A percentile compares a stretch with the other conserved stretches of the same genome.
phyloP scores from a whole-genome alignment of 2,888 invertebrate genomes.

The Limnephilus rhombicus region DNA sequence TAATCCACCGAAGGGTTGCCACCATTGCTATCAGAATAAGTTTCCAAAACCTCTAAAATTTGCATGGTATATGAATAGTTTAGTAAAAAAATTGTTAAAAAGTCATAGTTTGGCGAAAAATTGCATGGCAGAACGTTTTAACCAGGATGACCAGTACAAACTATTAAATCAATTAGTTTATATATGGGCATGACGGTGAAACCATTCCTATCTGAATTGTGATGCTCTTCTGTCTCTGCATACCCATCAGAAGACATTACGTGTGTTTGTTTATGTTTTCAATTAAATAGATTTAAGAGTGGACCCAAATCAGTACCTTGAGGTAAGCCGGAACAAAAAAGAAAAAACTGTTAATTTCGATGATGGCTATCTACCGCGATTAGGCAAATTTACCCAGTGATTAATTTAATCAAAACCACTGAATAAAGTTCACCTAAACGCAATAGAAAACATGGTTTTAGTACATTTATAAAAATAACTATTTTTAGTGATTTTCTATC shows the following conservation, averaged over 20 bases:
- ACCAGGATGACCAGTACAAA: slow-evolving; percentile 17
- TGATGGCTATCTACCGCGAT: slow-evolving; percentile 50
- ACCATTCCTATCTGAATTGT: neutral
- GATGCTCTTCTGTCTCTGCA: neutral
- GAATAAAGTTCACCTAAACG: slow-evolving; percentile 30
- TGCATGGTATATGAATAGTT: neutral
- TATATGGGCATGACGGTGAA: neutral
- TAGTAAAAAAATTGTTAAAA: neutral
- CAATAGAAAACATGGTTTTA: slow-evolving; percentile 55
- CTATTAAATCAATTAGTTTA: neutral
- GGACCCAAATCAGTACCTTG: neutral
- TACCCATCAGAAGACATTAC: neutral
- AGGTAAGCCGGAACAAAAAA: neutral
- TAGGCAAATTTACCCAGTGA: slow-evolving; percentile 70
- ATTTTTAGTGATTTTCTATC: neutral
- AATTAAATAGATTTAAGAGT: neutral
- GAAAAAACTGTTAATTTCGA: neutral
- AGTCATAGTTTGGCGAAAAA: neutral
- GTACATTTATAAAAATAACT: neutral
- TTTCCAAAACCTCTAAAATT: neutral
- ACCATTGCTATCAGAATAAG: neutral
- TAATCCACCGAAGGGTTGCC: slow-evolving; percentile 63
- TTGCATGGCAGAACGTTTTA: neutral
- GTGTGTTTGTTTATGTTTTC: neutral
- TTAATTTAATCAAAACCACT: slow-evolving; percentile 62